phyloP scores from a whole-genome alignment of 2,797 vertebrate species.

The Peromyscus eremicus region DNA sequence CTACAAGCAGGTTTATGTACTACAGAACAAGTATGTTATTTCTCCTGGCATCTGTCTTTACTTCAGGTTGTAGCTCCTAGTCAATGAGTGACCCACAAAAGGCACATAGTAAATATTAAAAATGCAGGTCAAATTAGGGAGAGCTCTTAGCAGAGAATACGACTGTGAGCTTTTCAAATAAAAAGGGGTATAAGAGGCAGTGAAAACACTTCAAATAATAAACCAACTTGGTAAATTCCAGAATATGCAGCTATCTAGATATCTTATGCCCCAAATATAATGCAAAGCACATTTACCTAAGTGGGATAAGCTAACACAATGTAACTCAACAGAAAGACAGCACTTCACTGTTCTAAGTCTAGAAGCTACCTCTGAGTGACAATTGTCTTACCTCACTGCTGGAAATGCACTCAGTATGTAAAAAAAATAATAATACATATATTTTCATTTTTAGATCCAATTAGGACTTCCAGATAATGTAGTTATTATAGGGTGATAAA shows the following conservation, averaged over 20 bases:
- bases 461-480: neutral
- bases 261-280: neutral
- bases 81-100: neutral
- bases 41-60: neutral
- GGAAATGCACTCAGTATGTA: conserved; percentile 56
- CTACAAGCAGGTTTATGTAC: neutral
- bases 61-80: neutral
- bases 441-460: neutral
- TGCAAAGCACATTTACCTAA: neutral
- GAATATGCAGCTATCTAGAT: neutral
- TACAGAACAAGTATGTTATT: neutral
- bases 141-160: neutral
- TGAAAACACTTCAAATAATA: neutral
- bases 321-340: neutral
- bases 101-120: neutral
- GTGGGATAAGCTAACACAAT: neutral
- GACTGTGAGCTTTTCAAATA: neutral
- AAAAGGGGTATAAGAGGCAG: fast-evolving
- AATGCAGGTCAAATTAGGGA: neutral
- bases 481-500: neutral
- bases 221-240: neutral
- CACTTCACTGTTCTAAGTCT: neutral
- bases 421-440: neutral
- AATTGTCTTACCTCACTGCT: conserved; percentile 69
- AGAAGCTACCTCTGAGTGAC: neutral